Evolutionary conservation across 2,797 vertebrate species (phyloP), one percentile per base, ranked within the genome.

Genomic region (Somateria mollissima): DNA sequence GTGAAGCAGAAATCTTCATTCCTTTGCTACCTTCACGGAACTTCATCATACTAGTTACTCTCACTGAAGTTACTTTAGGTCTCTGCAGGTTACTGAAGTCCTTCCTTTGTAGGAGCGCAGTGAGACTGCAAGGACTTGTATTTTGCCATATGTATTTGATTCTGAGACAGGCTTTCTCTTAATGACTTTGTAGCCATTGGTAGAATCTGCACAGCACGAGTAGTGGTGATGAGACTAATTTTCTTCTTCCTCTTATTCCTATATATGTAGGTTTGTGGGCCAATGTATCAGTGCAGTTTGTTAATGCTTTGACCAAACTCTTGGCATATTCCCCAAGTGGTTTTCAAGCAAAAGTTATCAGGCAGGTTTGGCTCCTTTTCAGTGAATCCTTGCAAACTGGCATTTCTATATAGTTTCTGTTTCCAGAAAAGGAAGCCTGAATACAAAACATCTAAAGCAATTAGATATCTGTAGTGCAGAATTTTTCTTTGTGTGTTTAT

Each of bases 131-230:
- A 24, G 9, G 9, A 73, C 58, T 78, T 62, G 13, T 67, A 20
- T 87, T 90, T 88, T 89, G 28, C 79, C 74, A 45, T 87, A 84
- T 70, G 87, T 67, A 67, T 95, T 88, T 94, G 67, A 84, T 96
- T 92, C 73, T 37, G 77, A 78, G 72, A 37, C 32, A 75, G 61
- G 21, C 61, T 77, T 90, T 81, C 49, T 80, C 60, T 73, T n/a
- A 83, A 83, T 91, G 45, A 56, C 75, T 95, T 78, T n/a, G 49
- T 91, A 91, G 60, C 71, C 43, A 9, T 84, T 71, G 71, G 57
- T 92, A 64, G 71, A 88, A 71, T 90, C 56, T 45, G 20, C 81
- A 39, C 15, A 57, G 32, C 60, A 19, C 22, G 32, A 91, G 39
- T 41, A 84, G 56, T 54, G 84, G 71, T 71, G 30, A 27, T n/a